These are phyloP conservation scores for Lomographa bimaculata DNA, from an alignment of 2,888 invertebrate species.

Conservation along the genomic window DNA sequence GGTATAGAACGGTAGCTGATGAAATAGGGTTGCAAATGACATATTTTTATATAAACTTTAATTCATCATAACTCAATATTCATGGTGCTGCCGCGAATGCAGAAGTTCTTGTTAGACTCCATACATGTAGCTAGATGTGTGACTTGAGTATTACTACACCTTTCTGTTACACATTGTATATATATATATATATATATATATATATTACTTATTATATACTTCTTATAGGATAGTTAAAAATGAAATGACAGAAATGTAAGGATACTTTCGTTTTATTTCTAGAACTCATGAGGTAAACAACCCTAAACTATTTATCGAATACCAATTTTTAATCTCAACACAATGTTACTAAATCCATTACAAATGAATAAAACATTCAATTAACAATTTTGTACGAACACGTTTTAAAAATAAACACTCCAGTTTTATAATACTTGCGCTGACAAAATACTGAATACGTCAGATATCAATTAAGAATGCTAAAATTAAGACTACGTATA, in stretches of 20 bases:
- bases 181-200: too few species aligned
- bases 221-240: too few species aligned
- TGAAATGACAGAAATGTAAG: slow-evolving; percentile 50
- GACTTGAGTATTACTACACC: too few species aligned
- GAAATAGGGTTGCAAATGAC: too few species aligned
- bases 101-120: too few species aligned
- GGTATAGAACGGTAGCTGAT: too few species aligned
- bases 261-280: slow-evolving; percentile 80
- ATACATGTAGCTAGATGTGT: too few species aligned
- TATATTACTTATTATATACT: too few species aligned
- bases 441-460: slow-evolving; percentile 50
- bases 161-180: too few species aligned
- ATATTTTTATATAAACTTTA: too few species aligned
- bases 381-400: slow-evolving; percentile 52
- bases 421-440: slow-evolving; percentile 48
- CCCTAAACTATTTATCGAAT: slow-evolving; percentile 69
- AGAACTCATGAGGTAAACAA: slow-evolving; percentile 83
- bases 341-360: slow-evolving; percentile 52
- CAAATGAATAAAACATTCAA: slow-evolving; percentile 24
- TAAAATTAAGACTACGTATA: slow-evolving; percentile 74
- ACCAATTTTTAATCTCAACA: slow-evolving; percentile 63
- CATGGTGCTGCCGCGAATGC: too few species aligned
- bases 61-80: too few species aligned
- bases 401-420: slow-evolving; percentile 58
- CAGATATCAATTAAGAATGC: slow-evolving; percentile 49